Conservation (phyloP, 2,113 vertebrate genomes). For the Nothobranchius kuhntae region DNA sequence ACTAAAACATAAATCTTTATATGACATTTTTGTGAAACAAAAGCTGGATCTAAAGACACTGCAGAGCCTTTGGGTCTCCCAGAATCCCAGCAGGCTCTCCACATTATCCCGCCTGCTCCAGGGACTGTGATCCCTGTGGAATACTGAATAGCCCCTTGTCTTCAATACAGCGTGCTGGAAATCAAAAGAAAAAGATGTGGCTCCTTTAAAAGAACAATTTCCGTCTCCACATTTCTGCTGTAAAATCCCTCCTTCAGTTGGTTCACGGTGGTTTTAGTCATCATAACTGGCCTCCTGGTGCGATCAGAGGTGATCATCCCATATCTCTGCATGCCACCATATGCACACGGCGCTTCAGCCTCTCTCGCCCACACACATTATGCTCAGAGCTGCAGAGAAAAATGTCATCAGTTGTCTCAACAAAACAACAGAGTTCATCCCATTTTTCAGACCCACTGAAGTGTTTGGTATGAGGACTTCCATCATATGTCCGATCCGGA, state of each 20-base stretch:
- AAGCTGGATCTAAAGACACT: too few species aligned
- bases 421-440: neutral
- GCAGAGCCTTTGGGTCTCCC: too few species aligned
- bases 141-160: too few species aligned
- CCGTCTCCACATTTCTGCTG: too few species aligned
- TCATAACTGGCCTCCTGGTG: conserved; percentile 4
- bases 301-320: conserved; percentile 22
- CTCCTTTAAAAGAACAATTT: neutral
- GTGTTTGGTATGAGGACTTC: conserved; percentile 17
- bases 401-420: conserved; percentile 2
- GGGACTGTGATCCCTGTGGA: too few species aligned
- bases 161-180: too few species aligned
- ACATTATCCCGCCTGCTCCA: too few species aligned
- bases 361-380: conserved; percentile 35
- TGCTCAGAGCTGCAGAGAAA: conserved; percentile 16
- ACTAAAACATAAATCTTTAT: too few species aligned
- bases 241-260: neutral
- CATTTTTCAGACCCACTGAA: conserved; percentile 5
- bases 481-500: conserved; percentile 33
- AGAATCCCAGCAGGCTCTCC: too few species aligned
- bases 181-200: too few species aligned
- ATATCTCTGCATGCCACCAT: conserved; percentile 17
- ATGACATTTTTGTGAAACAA: too few species aligned
- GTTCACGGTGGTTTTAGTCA: conserved; percentile 7
- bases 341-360: neutral